Conservation (phyloP, 2,797 vertebrate species). For the Pseudomugil tenellus region DNA sequence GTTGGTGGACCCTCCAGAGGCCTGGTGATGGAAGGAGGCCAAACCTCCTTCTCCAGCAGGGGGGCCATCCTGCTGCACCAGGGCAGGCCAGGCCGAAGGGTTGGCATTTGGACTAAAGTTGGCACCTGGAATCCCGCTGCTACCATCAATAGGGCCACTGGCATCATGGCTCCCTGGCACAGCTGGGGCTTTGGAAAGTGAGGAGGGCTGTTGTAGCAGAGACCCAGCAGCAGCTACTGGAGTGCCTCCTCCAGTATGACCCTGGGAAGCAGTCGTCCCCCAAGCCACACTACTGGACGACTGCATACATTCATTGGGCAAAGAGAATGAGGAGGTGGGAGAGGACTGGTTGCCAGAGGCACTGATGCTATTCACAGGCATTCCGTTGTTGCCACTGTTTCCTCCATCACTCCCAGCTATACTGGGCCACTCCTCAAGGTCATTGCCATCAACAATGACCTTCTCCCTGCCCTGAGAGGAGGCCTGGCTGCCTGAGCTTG, state of each 20-base stretch:
- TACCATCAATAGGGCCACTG: conserved; percentile 88
- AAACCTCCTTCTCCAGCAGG: conserved; percentile 77
- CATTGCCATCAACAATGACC: conserved; percentile 98
- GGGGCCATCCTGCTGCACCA: conserved; percentile 92
- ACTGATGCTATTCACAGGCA: conserved; percentile 90
- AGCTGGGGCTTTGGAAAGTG: conserved; percentile 86
- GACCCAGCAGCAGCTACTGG: conserved; percentile 76
- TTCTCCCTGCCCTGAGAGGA: conserved; percentile 98
- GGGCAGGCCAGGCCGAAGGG: conserved; percentile 97
- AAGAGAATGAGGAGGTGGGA: conserved; percentile 83
- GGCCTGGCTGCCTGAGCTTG: conserved; percentile 93
- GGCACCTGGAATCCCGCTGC: conserved; percentile 89
- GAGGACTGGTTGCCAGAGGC: conserved; percentile 90
- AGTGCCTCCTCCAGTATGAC: conserved; percentile 80
- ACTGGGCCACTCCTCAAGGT: conserved; percentile 99
- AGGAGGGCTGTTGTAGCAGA: conserved; percentile 76
- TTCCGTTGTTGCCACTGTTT: conserved; percentile 83
- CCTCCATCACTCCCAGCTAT: conserved; percentile 92
- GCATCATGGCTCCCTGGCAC: conserved; percentile 85
- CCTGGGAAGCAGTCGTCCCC: conserved; percentile 84
- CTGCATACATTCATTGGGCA: conserved; percentile 88
- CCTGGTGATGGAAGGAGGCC: conserved; percentile 80
- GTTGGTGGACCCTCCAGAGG: conserved; percentile 81
- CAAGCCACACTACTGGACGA: conserved; percentile 76
- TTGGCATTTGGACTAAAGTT: conserved; percentile 99